Evolutionary conservation across 1,140 invertebrate species (phyloP), one percentile per base, ranked within the genome.

Genomic region (Drosophila albomicans): DNA sequence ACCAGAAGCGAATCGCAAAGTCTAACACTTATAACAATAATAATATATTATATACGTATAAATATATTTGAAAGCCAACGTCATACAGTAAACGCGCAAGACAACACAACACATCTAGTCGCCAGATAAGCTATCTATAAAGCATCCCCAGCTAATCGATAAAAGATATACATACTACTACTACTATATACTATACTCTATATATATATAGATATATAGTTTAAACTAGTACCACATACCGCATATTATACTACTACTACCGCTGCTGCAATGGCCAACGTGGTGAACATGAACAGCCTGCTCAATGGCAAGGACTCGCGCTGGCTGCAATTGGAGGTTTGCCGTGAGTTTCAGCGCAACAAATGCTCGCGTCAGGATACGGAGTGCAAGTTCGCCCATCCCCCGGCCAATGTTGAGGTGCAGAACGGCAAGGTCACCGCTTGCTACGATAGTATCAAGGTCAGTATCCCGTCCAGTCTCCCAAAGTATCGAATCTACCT

Each of bases 381-480:
- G 81, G 99, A 99, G 94, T 99, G 99, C 96, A 99, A 99, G 95
- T 99, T 99, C 94, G 99, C 99, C 76, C 99, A 99, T 95, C 99
- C 99, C 49, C 98, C 98, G 62, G 96, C 98, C 82, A 99, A 99
- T 94, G 99, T 99, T 84, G 99, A 99, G 94, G 98, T 99, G 84
- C 99, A 99, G 95, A 99, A 99, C 94, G 99, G 99, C 93, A 95
- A 99, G 91, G 99, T 99, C 89, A 99, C 98, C 78, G 99, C 99
- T 81, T 99, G 99, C 95, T 99, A 99, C 95, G 99, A 99, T 95
- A 99, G 98, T 93, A 99, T 99, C 94, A 99, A 99, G 98, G 99
- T 99, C 95, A 95, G 96, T 93, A 74, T 78, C n/a, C 58, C 46
- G 20, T 25, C 20, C 20, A 25, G 49, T 6, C 13, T 35, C 28